Conservation (phyloP, 2,797 vertebrate species). For the Nannoperca australis region DNA sequence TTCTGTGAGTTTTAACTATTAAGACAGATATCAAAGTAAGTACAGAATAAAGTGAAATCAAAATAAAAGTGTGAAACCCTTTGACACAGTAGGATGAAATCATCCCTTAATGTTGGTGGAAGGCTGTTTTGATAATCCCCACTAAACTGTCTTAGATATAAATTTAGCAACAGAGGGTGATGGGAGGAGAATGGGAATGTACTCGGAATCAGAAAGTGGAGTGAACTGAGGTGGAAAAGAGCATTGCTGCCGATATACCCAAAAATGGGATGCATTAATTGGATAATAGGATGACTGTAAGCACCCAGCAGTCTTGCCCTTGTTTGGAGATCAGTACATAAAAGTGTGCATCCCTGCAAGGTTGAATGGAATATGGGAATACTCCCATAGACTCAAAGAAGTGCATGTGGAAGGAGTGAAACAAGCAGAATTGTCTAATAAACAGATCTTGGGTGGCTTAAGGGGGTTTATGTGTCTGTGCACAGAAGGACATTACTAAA, state of each 20-base stretch:
- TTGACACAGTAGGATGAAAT: constrained; percentile 8
- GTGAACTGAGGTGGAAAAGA: constrained; percentile 74
- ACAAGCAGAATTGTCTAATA: neutral
- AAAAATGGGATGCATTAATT: constrained; percentile 70
- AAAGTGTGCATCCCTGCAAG: constrained; percentile 47
- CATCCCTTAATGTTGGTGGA: constrained; percentile 3
- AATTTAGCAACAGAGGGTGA: constrained; percentile 34
- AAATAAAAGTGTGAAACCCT: neutral
- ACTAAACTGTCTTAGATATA: constrained; percentile 27
- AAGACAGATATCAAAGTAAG: neutral
- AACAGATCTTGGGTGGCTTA: neutral
- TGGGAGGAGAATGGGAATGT: constrained; percentile 36
- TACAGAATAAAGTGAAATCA: neutral
- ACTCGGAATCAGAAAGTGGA: constrained; percentile 43
- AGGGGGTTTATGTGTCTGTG: neutral
- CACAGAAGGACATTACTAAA: neutral
- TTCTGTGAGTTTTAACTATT: neutral
- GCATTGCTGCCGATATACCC: constrained; percentile 59
- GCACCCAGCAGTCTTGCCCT: constrained; percentile 68
- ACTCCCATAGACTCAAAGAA: neutral
- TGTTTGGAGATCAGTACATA: constrained; percentile 67
- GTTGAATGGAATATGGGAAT: constrained; percentile 7
- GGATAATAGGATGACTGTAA: constrained; percentile 62
- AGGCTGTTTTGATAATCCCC: constrained; percentile 37
- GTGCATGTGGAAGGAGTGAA: neutral